Conservation (phyloP, 1,140 invertebrate species). For the Zaprionus inermis region DNA sequence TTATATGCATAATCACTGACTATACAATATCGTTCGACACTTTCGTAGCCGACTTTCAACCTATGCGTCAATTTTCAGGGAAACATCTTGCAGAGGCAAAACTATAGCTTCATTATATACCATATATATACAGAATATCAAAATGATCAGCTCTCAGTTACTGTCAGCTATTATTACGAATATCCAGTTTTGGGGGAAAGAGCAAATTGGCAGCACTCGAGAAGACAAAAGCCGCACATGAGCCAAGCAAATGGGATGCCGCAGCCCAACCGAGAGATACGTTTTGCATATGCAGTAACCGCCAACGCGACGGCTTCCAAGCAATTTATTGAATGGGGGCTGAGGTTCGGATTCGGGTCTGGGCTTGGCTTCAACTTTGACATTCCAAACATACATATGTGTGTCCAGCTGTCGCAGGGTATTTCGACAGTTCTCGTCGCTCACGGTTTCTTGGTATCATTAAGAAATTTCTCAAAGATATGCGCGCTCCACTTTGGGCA, state of each 20-base stretch:
- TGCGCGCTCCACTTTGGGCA: conserved; percentile 25
- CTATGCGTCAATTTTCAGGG: too few species aligned
- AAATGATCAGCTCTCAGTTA: neutral
- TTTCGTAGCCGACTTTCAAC: too few species aligned
- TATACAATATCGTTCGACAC: too few species aligned
- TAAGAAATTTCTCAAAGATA: conserved; percentile 33
- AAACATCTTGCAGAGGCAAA: too few species aligned
- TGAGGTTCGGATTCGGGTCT: conserved; percentile 3
- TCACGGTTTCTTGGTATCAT: conserved; percentile 16
- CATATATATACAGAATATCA: neutral
- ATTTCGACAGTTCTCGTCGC: conserved; percentile 14
- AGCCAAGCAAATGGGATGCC: conserved; percentile 61
- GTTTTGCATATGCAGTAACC: conserved; percentile 60
- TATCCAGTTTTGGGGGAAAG: neutral
- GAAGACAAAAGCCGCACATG: conserved; percentile 30
- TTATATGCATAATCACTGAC: neutral
- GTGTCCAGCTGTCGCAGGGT: conserved; percentile 7
- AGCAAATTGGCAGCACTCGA: conserved; percentile 1
- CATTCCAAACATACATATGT: conserved; percentile 45
- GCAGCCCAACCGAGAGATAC: conserved; percentile 63
- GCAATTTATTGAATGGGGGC: conserved; percentile 8
- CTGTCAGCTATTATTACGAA: neutral
- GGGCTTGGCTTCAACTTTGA: conserved; percentile 63
- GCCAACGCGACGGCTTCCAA: conserved; percentile 18
- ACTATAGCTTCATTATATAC: too few species aligned